Conservation (phyloP, 92 coral and sea anemone genomes). For the Hydrozoanthus gracilis region DNA sequence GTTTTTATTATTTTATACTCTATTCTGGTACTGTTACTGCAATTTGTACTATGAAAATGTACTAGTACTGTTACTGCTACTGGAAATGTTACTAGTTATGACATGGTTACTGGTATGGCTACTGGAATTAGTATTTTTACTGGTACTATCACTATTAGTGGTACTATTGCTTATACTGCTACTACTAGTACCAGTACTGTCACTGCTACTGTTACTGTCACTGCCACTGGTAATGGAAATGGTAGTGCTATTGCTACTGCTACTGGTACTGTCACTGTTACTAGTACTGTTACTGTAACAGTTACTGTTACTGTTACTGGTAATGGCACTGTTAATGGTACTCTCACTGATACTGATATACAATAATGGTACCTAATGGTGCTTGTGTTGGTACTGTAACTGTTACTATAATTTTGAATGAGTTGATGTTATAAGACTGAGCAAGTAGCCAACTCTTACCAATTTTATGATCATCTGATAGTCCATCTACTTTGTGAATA, state of each 20-base stretch:
- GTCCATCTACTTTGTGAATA: slow-evolving; percentile 99
- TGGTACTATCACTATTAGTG: no score
- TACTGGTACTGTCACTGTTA: not conserved
- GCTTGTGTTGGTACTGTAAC: no score
- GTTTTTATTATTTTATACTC: no score
- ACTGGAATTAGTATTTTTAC: no score
- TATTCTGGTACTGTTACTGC: no score
- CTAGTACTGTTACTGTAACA: not conserved
- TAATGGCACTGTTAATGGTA: not conserved
- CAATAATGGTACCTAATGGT: not conserved
- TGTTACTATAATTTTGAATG: not conserved
- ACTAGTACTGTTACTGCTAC: no score
- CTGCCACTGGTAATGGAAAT: not conserved
- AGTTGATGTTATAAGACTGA: not conserved
- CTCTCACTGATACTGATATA: not conserved
- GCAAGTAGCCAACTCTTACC: slow-evolving; percentile 59
- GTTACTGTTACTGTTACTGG: not conserved
- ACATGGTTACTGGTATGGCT: no score
- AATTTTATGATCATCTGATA: slow-evolving; percentile 99
- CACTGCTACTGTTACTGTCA: not conserved
- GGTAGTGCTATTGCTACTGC: not conserved
- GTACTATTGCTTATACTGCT: no score
- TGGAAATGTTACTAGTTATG: no score
- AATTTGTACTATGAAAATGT: no score
- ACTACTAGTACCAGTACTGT: not conserved